phyloP scores from a whole-genome alignment of 2,113 vertebrate genomes.

The Istiophorus platypterus region DNA sequence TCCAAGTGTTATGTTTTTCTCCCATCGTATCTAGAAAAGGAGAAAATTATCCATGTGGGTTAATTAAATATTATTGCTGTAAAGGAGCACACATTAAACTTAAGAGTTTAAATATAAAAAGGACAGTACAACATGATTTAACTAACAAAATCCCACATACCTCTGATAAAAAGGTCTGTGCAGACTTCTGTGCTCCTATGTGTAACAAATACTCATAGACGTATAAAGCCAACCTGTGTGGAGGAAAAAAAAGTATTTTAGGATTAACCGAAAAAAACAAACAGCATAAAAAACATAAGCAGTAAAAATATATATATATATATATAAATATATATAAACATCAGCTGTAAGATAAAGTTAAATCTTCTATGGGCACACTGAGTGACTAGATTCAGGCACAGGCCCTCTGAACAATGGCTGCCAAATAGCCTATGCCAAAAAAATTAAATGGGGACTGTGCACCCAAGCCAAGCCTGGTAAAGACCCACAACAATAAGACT shows the following conservation, averaged over 20 bases:
- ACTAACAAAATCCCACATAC: conserved; percentile 79
- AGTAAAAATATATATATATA: neutral
- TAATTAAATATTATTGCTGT: neutral
- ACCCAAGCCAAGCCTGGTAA: conserved; percentile 42
- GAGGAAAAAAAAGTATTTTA: neutral
- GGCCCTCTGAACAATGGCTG: conserved; percentile 81
- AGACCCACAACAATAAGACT: conserved; percentile 33
- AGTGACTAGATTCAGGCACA: conserved; percentile 62
- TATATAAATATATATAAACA: no score
- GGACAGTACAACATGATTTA: neutral
- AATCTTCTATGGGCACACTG: conserved; percentile 40
- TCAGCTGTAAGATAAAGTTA: conserved; percentile 17
- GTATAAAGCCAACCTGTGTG: conserved; percentile 92
- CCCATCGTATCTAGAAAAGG: conserved; percentile 92
- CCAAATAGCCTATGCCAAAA: conserved; percentile 71
- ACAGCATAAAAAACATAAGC: neutral
- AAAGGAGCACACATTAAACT: neutral
- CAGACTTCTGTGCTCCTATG: conserved; percentile 97
- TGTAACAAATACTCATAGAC: conserved; percentile 98
- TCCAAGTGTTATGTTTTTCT: conserved; percentile 96
- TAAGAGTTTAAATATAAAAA: neutral
- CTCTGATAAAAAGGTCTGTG: conserved; percentile 98
- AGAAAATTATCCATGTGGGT: conserved; percentile 6
- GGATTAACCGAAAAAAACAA: neutral
- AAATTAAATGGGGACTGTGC: conserved; percentile 59